These are phyloP conservation scores for Phodopus roborovskii DNA, from an alignment of 2,113 vertebrate species.

Conservation along the genomic window DNA sequence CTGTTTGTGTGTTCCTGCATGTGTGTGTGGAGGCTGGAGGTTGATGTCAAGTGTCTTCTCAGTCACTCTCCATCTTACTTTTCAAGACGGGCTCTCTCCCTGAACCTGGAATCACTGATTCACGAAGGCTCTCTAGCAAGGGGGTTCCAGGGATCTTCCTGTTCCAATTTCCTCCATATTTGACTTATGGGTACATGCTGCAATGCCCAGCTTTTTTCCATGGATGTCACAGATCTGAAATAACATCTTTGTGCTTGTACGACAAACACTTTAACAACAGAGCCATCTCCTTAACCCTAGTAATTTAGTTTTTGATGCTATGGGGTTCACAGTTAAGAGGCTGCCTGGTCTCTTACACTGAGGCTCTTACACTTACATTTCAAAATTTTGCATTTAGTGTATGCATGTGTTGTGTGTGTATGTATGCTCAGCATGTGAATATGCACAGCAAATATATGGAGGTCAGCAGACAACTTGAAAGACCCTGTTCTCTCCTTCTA, in stretches of 20 bases:
- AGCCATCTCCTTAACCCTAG: background rate
- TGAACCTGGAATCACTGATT: background rate
- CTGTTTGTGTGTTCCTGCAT: background rate
- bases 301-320: background rate
- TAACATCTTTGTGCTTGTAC: background rate
- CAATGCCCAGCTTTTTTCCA: background rate
- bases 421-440: background rate
- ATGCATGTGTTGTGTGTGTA: background rate
- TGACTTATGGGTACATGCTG: background rate
- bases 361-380: background rate
- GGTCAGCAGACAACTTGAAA: background rate
- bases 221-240: background rate
- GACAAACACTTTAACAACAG: background rate
- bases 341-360: background rate
- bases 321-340: background rate
- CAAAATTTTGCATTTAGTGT: background rate
- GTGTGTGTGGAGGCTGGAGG: background rate
- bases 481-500: background rate
- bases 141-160: background rate
- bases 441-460: background rate
- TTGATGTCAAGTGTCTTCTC: background rate
- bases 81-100: background rate
- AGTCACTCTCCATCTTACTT: background rate
- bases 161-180: too few species aligned
- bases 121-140: background rate